A percentile compares a stretch with the other conserved stretches of the same genome.
phyloP scores from a whole-genome alignment of 2,113 vertebrate genomes.

The Origma solitaria region DNA sequence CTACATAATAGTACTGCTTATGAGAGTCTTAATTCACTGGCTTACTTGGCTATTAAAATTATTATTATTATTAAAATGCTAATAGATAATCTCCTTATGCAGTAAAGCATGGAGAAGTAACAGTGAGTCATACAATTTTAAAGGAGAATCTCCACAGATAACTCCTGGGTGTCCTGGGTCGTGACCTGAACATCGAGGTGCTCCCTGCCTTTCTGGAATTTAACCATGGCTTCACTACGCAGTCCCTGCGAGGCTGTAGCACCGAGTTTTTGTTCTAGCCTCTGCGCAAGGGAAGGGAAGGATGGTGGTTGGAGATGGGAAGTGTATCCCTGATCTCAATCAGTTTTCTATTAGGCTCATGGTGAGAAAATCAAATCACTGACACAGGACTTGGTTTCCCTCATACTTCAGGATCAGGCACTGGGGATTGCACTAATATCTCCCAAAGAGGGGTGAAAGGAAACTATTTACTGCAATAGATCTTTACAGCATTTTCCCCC shows the following conservation, averaged over 20 bases:
- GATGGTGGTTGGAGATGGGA: not conserved
- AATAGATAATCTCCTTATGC: not conserved
- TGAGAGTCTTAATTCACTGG: not conserved
- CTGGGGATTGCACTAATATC: not conserved
- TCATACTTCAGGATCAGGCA: not conserved
- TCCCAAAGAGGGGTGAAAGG: not conserved
- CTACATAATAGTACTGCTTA: not conserved
- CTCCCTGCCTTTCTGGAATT: not conserved
- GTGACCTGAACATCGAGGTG: accelerated
- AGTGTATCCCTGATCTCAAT: not conserved
- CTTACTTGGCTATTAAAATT: not conserved
- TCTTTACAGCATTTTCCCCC: not conserved
- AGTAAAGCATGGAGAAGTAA: not conserved
- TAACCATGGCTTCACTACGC: accelerated
- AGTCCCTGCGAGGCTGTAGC: not conserved
- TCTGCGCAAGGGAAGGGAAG: not conserved
- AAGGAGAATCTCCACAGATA: not conserved
- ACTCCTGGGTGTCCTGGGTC: not conserved
- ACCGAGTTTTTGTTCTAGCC: not conserved
- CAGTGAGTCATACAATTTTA: not conserved
- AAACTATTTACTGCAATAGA: not conserved
- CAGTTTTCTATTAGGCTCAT: not conserved
- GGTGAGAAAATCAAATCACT: not conserved
- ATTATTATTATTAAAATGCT: not conserved
- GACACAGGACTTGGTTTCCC: not conserved